These are phyloP conservation scores for Epinephelus fuscoguttatus DNA, from an alignment of 2,113 vertebrate genomes.

Conservation along the genomic window DNA sequence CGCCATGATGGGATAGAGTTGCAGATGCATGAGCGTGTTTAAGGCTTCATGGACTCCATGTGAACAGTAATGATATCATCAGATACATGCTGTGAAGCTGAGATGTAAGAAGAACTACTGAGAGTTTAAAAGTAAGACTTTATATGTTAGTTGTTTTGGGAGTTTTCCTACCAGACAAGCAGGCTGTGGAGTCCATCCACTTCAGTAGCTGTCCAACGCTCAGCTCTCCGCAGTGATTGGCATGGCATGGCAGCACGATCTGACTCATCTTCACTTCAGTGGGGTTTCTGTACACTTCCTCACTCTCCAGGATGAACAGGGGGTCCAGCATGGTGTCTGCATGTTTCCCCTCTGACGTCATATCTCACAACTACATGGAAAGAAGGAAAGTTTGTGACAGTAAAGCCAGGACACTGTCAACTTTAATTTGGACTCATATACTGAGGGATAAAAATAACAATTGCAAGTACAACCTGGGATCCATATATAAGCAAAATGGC, in stretches of 20 bases:
- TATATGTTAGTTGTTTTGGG: background rate
- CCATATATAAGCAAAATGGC: background rate
- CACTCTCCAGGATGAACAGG: conserved; percentile 70
- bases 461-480: background rate
- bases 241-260: conserved; percentile 95
- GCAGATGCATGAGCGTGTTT: too few species aligned
- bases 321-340: conserved; percentile 43
- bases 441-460: background rate
- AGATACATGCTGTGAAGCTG: background rate
- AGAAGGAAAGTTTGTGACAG: background rate
- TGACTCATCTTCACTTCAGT: conserved; percentile 98
- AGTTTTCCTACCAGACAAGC: conserved; percentile 89
- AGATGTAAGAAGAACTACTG: background rate
- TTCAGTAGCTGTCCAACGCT: conserved; percentile 95
- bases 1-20: too few species aligned
- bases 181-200: conserved; percentile 97
- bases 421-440: background rate
- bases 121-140: background rate
- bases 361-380: conserved; percentile 50
- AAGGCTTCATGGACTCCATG: too few species aligned
- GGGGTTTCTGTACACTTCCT: conserved; percentile 85
- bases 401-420: background rate
- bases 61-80: background rate
- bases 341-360: conserved; percentile 62
- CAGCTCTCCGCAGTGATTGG: conserved; percentile 93